Evolutionary conservation across 1,140 invertebrate species (phyloP), one percentile per base, ranked within the genome.

Genomic region (Ostrea denselamellosa): DNA sequence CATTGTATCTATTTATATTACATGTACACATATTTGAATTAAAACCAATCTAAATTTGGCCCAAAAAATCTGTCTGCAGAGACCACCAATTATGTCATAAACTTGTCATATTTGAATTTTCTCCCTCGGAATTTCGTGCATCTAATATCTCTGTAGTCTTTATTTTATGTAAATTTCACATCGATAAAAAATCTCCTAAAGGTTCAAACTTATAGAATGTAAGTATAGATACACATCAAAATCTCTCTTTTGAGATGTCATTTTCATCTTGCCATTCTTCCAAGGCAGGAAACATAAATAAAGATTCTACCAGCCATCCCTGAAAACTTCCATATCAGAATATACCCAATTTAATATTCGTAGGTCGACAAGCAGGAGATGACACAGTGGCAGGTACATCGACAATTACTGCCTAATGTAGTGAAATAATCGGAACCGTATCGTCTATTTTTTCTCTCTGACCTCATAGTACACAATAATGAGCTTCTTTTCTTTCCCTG

Each of bases 341-440:
- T 28, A 77, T 77, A 77, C 68, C 68, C 68, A 34, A 34, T 5
- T 77, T 77, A 77, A 77, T 77, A 77, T 77, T 77, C 68, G 8
- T 77, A 77, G 68, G 28, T 77, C 68, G 22, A 25, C 68, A 28
- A 77, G 28, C 22, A 22, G 22, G 8, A 77, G 68, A 77, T 25
- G 68, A 77, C 25, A 77, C 22, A 25, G 25, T 56, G 56, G 83
- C 83, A 85, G 53, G 83, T 85, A 85, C 51, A 62, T 28, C 58
- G 56, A 85, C 83, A 85, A 85, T 85, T 85, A 85, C 53, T 85
- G 83, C 14, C 28, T 85, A 85, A 85, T 85, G 53, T 85, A 19
- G 83, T 85, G 83, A 25, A 85, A 56, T 85, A 85, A 85, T 85
- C 83, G 68, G 68, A 77, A 77, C 68, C 68, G 14, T 77, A 77